Base-by-base conservation (phyloP, 2,888 invertebrate genomes). In the Beris morrisii region DNA sequence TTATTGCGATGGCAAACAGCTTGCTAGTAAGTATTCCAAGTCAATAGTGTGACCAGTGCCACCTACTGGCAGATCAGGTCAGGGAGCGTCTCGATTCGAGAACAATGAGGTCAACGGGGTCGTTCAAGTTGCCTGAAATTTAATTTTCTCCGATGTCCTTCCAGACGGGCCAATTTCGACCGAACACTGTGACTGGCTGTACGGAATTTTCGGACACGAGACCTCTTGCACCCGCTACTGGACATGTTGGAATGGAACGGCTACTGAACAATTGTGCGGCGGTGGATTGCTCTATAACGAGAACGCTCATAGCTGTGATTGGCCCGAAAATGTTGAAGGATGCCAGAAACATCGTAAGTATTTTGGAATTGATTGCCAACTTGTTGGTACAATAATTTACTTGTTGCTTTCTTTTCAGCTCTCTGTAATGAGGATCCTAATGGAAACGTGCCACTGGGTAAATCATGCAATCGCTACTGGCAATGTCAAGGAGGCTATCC, bases 231-330 rank as follows among this genome's bases (percentile, higher is more conserved):
- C 94, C 4, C 84, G 94, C 57, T 95, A 94, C 79, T 95, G 94
- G 94, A 94, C 94, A 0, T 95, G 95, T 79, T 95, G 94, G 95
- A 95, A 95, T 80, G 94, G 94, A 13, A 95, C 95, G 0, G 91
- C 93, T 11, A 93, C 93, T 0, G 94, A 95, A 76, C 94, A 95
- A 79, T 87, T 93, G 63, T 95, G 95, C 81, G 94, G 94, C 75
- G 94, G 94, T 30, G 94, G 94, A 1, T 85, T 95, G 54, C 84
- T 95, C 31, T 95, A 94, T 84, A 94, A 94, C 77, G 94, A 95
- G 81, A 87, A 89, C 74, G 91, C 93, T 0, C 92, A 94, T 79
- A 92, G 93, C 56, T 95, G 95, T 78, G 95, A 95, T 80, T 95
- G 94, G 94, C 95, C 95, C 0, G 93, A 94, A 66, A 93, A 94